Evolutionary conservation across 2,113 vertebrate species (phyloP), one percentile per base, ranked within the genome.

Genomic region (Recurvirostra avosetta): DNA sequence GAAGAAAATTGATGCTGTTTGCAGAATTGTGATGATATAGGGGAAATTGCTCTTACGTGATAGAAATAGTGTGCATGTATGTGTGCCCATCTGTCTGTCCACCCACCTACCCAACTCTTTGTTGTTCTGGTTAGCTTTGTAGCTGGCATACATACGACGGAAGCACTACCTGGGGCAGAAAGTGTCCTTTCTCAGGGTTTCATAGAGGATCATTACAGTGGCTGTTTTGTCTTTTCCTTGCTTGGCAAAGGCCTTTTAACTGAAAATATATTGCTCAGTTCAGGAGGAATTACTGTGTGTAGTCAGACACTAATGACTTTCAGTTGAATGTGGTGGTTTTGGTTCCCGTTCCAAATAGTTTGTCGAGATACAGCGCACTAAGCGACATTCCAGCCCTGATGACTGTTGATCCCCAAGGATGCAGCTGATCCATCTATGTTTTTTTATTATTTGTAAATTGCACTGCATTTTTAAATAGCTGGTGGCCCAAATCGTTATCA

Each of bases 401-500:
- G 70, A 25, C 58, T 81, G 53, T 72, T 81, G 66, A 81, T 94
- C 63, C 77, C 85, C 59, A 88, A 88, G 74, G 80, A 87, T 45
- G 34, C 58, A 83, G 77, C 75, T 74, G 76, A 92, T 92, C 56
- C 77, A 68, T 86, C n/a, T 68, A 9, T 47, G 32, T 1, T 4
- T 30, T 40, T 36, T 40, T 26, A 78, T 85, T 72, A 43, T 96
- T 89, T 96, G 62, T 94, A 92, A 95, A 94, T 94, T 91, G 55
- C 62, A 81, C 76, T 92, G 87, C 82, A 77, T 91, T 81, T 91
- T 49, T 92, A 89, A 96, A 90, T 92, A 95, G 71, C 79, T 85
- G 30, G 58, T 88, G 81, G 81, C 81, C 90, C 94, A 88, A 97
- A 92, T 90, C 90, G 84, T 93, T 92, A 90, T 86, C 55, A 56